Evolutionary conservation across 2,888 invertebrate genomes (phyloP), one percentile per base, ranked within the genome.

Genomic region (Caenorhabditis japonica): DNA sequence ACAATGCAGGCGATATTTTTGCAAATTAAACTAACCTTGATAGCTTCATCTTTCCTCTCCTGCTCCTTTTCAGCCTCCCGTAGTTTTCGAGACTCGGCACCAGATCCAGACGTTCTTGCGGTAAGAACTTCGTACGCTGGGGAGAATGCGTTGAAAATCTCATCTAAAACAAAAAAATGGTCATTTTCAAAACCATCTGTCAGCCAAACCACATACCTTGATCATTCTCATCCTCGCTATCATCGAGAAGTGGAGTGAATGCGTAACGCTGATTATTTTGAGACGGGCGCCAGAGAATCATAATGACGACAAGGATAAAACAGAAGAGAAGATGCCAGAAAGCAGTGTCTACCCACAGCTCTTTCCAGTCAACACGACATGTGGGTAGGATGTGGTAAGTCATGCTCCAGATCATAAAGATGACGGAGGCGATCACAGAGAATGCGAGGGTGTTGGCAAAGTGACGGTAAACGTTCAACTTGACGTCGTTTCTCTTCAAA

Each of bases 281-380:
- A 17, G 94, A 94, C 4, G 96, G 96, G 79, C 96, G 91, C 95
- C 95, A 96, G 75, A 96, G 91, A 75, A 96, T 91, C 94, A 96
- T 95, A 82, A 97, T 96, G 33, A 94, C 94, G 36, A 93, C 89
- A 23, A 97, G 90, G 61, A 97, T 91, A 78, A 93, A 91, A 15
- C 93, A 94, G 89, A 97, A 96, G 64, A 95, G 90, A 34, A 95
- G 91, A 89, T 95, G 95, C 96, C 96, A 96, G 89, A 94, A 96
- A 3, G 94, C 95, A 79, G 94, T 94, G 88, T 96, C 95, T 84
- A 96, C 90, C 96, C 96, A 97, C 79, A 94, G 91, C 85, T 93
- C 92, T 86, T 92, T 93, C 95, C 95, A 96, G 77, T 93, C 92
- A 92, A 92, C 92, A 44, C 94, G 91, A 88, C 95, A 95, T 34